Evolutionary conservation across 1,140 invertebrate genomes (phyloP), one percentile per base, ranked within the genome.

Genomic region (Chironomus tepperi): DNA sequence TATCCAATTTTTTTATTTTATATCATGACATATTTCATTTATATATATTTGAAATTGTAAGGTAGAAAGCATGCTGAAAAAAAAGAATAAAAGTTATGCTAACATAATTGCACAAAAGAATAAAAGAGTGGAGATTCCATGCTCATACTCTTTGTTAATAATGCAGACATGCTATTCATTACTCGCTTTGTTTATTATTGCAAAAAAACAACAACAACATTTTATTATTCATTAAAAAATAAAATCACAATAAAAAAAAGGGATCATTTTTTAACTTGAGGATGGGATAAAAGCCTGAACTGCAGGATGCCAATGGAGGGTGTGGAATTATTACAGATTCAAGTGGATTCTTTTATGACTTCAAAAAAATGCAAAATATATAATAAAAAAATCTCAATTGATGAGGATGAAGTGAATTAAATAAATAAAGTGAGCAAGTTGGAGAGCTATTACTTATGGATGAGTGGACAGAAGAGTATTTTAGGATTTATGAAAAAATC

Each of bases 181-280:
- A 57, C 15, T 57, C 47, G 47, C 47, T 57, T 57, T 34, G 24
- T 34, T 57, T 57, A 57, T 57, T 57, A 57, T 57, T 57, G 47
- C 47, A 57, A 34, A 34, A 34, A 34, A n/a, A n/a, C n/a, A n/a
- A n/a, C n/a, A n/a, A 57, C 47, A 57, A 57, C 47, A 57, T 57
- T 57, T 57, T 57, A 57, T 57, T 57, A 57, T 57, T 57, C 47
- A 57, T 57, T 57, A 57, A 57, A 34, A 57, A 57, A 57, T 57
- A 57, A 57, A 57, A 57, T n/a, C 47, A 57, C 8, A 57, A n/a
- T 57, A 57, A 57, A 57, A n/a, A n/a, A 47, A 47, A 57, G n/a
- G 47, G 47, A 57, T 57, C 47, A n/a, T 57, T 47, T 57, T 57
- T n/a, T 5, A 57, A 57, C 12, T 57, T 12, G 15, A 57, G n/a